Evolutionary conservation across 2,888 invertebrate species (phyloP).

Genomic region (Melieria omissa): DNA sequence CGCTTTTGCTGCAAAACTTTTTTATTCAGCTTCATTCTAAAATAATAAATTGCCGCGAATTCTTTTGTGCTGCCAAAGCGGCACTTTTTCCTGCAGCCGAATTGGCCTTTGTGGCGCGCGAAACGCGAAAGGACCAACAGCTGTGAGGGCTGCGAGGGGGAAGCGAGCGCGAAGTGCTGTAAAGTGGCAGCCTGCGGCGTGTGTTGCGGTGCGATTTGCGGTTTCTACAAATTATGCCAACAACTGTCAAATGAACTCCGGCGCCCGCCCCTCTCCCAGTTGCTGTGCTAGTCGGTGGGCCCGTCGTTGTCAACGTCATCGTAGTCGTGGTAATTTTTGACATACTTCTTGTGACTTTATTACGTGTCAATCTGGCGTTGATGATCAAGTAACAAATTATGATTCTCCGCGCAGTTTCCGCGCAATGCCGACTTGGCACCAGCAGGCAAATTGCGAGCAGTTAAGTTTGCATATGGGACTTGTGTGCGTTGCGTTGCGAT

Average conservation of each 20-base stretch:
- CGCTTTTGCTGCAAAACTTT: conserved; percentile 1
- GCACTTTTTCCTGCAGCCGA: background rate
- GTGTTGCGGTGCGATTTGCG: background rate
- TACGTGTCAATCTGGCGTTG: conserved; percentile 57
- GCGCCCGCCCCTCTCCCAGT: background rate
- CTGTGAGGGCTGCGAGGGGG: too few species aligned
- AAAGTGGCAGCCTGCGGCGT: too few species aligned
- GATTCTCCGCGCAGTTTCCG: conserved; percentile 1
- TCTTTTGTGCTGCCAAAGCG: background rate
- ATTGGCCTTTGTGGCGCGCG: conserved; percentile 7
- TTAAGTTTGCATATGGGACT: too few species aligned
- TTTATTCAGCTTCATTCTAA: background rate
- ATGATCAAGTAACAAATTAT: conserved; percentile 40
- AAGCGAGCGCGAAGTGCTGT: too few species aligned
- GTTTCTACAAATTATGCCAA: conserved; percentile 16
- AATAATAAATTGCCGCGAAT: background rate
- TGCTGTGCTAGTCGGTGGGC: background rate
- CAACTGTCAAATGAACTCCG: conserved; percentile 4
- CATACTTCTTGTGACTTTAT: conserved; percentile 49
- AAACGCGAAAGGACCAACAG: too few species aligned
- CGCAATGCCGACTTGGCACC: too few species aligned
- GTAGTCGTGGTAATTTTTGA: background rate
- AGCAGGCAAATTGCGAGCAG: too few species aligned
- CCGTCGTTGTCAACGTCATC: background rate
- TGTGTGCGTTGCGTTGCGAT: too few species aligned